Conservation (phyloP, 1,140 invertebrate genomes). For the Caenorhabditis briggsae region DNA sequence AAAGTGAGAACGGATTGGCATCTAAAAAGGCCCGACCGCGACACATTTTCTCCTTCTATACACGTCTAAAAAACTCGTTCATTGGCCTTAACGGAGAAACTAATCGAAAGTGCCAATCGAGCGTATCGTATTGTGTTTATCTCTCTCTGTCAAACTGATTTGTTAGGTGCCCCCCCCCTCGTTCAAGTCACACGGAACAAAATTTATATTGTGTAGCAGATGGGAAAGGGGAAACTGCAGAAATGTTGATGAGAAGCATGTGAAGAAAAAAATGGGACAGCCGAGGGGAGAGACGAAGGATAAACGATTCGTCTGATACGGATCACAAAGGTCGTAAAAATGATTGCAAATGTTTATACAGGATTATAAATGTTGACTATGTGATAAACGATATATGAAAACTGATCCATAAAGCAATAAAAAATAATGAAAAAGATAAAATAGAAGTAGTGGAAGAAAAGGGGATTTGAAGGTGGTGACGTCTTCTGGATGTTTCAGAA, state of each 20-base stretch:
- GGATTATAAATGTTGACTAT: slow-evolving; percentile 27
- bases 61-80: slow-evolving; percentile 23
- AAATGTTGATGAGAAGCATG: neutral
- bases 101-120: slow-evolving; percentile 34
- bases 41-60: neutral
- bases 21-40: neutral
- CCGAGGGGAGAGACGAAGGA: neutral
- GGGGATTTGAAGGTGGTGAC: no score
- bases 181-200: neutral
- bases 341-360: slow-evolving; percentile 6
- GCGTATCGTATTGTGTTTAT: neutral
- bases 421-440: no score
- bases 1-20: slow-evolving; percentile 26
- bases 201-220: neutral
- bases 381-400: neutral
- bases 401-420: no score
- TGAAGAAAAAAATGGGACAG: neutral
- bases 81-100: neutral
- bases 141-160: neutral
- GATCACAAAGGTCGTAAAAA: slow-evolving; percentile 49
- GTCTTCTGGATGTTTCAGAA: neutral
- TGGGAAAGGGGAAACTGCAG: neutral
- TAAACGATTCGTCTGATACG: slow-evolving; percentile 30
- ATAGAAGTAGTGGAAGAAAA: no score
- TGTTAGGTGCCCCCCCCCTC: neutral